Percentiles rank a stretch among this genome's conserved stretches.
Evolutionary conservation across 2,888 invertebrate genomes (phyloP).

Genomic region (Scelioninae gen. 1): DNA sequence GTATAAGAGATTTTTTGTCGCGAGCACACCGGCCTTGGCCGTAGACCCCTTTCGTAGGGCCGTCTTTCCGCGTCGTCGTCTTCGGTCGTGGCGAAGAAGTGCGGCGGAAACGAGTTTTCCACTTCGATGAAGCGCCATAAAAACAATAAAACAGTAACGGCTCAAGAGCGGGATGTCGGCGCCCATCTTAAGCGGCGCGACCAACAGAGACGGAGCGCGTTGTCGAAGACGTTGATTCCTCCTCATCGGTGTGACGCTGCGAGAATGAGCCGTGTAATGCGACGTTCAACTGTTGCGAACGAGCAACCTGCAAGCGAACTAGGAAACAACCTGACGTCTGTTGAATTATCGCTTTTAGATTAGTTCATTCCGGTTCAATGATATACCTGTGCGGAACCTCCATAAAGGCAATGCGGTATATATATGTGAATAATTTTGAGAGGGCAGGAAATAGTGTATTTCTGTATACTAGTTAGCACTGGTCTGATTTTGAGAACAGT

Average conservation of each 20-base stretch:
- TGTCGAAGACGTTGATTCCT: slow-evolving; percentile 37
- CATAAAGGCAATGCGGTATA: slow-evolving; percentile 12
- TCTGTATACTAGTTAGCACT: too few relatives aligned
- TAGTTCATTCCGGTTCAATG: slow-evolving; percentile 28
- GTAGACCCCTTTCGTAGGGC: slow-evolving; percentile 54
- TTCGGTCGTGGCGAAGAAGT: too few relatives aligned
- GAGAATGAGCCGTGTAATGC: slow-evolving; percentile 27
- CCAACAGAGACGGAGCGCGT: slow-evolving; percentile 38
- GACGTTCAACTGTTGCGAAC: slow-evolving; percentile 27
- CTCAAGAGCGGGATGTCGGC: slow-evolving; percentile 32
- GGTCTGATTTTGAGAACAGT: too few relatives aligned
- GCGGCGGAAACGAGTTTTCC: slow-evolving; percentile 74
- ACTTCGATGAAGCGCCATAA: slow-evolving; percentile 72
- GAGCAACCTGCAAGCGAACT: slow-evolving; percentile 29
- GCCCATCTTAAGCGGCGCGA: slow-evolving; percentile 19
- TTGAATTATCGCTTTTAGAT: slow-evolving; percentile 49
- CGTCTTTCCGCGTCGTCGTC: slow-evolving; percentile 55
- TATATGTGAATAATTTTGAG: too few relatives aligned
- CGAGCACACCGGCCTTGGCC: slow-evolving; percentile 50
- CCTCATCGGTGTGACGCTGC: slow-evolving; percentile 22
- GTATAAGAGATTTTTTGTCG: slow-evolving; percentile 59
- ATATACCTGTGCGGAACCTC: slow-evolving; percentile 24
- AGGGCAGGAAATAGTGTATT: too few relatives aligned
- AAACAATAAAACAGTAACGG: slow-evolving; percentile 70
- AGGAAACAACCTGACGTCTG: slow-evolving; percentile 25